Evolutionary conservation across 2,113 vertebrate species (phyloP), one percentile per base, ranked within the genome.

Genomic region (Gallinago paraguaiae): DNA sequence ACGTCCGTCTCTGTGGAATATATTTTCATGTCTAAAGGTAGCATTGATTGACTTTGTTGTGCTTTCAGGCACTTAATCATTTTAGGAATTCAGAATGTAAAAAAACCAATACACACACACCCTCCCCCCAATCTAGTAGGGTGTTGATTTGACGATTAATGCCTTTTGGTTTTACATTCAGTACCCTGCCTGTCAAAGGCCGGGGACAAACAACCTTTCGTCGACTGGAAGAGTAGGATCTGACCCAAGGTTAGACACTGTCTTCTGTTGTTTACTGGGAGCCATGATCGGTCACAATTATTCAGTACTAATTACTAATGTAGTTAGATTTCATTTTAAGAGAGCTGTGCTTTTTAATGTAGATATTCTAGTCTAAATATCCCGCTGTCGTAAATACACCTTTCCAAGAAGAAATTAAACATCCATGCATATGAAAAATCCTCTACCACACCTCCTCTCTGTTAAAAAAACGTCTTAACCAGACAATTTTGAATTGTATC

Each of bases 391-490:
- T 75, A 80, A 92, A 50, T 70, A 16, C 6, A 67, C 72, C 76
- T 90, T 78, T 84, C 60, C 88, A 88, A 53, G 69, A 79, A 82
- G 82, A 90, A 82, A 88, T 95, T 18, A 75, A 88, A 86, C 72
- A 83, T 70, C 88, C 51, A 54, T 76, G 68, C 71, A 0, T 18
- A 13, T 37, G 53, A 60, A 68, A 94, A 43, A 60, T 86, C 78
- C 69, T 76, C 87, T 53, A 39, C 41, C 39, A 50, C 87, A 81
- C 68, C 71, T 94, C 71, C 59, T 25, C 37, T 3, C 82, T 67
- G 51, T n/a, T 69, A 25, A 69, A 37, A 69, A 77, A 10, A 48
- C 18, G 16, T 28, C 59, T 71, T n/a, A 11, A 80, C 2, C 54
- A 61, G 67, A 10, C 15, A 4, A 33, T 41, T 69, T 27, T 50